Evolutionary conservation across 2,113 vertebrate species (phyloP).

Genomic region (Phrynocephalus versicolor): DNA sequence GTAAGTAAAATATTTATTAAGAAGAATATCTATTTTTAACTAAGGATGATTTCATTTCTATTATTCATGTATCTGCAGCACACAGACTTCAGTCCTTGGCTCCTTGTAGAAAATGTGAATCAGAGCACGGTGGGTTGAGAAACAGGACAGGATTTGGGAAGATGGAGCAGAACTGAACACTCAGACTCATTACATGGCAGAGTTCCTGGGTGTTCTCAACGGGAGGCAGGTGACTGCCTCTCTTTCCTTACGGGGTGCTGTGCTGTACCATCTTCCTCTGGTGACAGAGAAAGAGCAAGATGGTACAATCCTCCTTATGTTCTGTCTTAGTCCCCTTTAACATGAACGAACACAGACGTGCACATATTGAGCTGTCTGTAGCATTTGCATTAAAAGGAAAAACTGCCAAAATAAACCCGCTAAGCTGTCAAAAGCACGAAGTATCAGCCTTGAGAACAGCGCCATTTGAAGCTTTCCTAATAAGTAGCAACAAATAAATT

Average conservation of each 20-base stretch:
- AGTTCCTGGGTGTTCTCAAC: not conserved
- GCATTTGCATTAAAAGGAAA: fast-evolving
- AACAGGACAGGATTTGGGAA: slow-evolving; percentile 3
- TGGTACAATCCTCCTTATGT: fast-evolving
- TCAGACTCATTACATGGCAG: not conserved
- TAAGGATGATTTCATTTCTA: slow-evolving; percentile 68
- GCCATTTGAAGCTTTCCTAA: not conserved
- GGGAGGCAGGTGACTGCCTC: not conserved
- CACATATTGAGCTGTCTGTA: fast-evolving
- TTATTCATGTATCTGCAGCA: slow-evolving; percentile 70
- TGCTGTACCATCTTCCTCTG: not conserved
- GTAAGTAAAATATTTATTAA: slow-evolving; percentile 77
- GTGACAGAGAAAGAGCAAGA: fast-evolving
- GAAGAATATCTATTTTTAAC: slow-evolving; percentile 75
- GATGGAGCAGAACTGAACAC: fast-evolving
- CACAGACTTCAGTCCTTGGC: slow-evolving; percentile 24
- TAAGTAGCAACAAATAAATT: not conserved
- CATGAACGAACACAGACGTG: not conserved
- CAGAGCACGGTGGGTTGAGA: not conserved
- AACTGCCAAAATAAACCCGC: not conserved
- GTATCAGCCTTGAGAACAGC: not conserved
- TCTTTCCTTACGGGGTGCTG: not conserved
- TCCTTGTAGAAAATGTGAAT: slow-evolving; percentile 22
- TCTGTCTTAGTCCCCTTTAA: fast-evolving
- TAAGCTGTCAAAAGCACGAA: not conserved